Evolutionary conservation across 2,113 vertebrate species (phyloP), one percentile per base, ranked within the genome.

Genomic region (Nematolebias whitei): DNA sequence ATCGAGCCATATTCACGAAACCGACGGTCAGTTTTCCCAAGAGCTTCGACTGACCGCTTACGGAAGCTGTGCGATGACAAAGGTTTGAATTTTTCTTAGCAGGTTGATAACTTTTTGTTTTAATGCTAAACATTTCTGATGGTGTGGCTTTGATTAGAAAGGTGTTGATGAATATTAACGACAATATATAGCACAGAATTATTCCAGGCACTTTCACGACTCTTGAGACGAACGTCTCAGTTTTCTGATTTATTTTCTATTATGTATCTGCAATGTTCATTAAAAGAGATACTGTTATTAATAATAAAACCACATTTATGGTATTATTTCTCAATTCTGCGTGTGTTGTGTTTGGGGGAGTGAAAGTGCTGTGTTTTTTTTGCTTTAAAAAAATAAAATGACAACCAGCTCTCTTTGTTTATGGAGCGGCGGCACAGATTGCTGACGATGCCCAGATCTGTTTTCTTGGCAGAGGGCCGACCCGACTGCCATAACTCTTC

Each of bases 221-320:
- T 88, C 72, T 77, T 66, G 83, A 86, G 87, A 85, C 72, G 55
- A 20, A 86, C 79, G 90, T 91, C 86, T 88, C 85, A 83, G 83
- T 90, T 91, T 91, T 90, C 84, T 76, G 78, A 86, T 85, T 87
- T 89, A 74, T 92, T 93, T 93, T 92, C 85, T 90, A 90, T 89
- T 87, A 84, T 91, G 90, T 91, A 91, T 89, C 86, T 91, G 89
- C 89, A 88, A 92, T 92, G 91, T 92, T 91, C 89, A 89, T 91
- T 90, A 88, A 92, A 88, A 88, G 78, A 91, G 88, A 90, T 91
- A 91, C 87, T 90, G 88, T 90, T 91, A 89, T 91, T 92, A 92
- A 88, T 91, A 92, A 89, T 90, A 91, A 91, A 93, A 90, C 84
- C 85, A 89, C 82, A 87, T 91, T 93, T 87, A 92, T 59, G 86